Percentiles rank a stretch among this genome's conserved stretches.
Evolutionary conservation across 2,888 invertebrate species (phyloP).

Genomic region (Oasisia sp.): DNA sequence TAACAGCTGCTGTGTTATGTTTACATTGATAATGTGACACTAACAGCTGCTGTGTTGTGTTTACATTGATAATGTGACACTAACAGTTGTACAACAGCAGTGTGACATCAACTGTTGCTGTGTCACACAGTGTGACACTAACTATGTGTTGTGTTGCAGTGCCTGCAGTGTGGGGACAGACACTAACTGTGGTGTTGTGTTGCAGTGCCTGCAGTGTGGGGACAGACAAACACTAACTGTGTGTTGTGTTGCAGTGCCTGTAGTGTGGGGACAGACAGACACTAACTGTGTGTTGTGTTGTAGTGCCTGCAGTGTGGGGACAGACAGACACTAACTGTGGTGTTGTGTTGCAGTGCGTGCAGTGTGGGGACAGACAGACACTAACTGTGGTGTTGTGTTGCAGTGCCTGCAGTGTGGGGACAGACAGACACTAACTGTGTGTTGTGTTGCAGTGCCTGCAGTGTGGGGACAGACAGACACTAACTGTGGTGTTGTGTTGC

Average conservation of each 20-base stretch:
- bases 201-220: no score
- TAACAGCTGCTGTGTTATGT: not conserved
- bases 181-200: not conserved
- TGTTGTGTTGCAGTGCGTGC: no score
- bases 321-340: no score
- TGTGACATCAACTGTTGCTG: not conserved
- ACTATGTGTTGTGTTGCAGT: not conserved
- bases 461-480: not conserved
- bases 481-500: not conserved
- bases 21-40: no score
- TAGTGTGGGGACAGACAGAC: constrained; percentile 72
- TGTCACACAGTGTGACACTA: not conserved
- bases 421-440: not conserved
- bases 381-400: not conserved
- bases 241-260: constrained; percentile 69
- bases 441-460: not conserved
- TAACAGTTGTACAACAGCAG: not conserved
- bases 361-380: not conserved
- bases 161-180: not conserved
- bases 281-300: constrained; percentile 39
- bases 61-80: not conserved
- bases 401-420: not conserved
- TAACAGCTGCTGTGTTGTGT: not conserved
- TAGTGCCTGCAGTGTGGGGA: constrained; percentile 72
- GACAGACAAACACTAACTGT: no score